Evolutionary conservation across 2,797 vertebrate genomes (phyloP), one percentile per base, ranked within the genome.

Genomic region (Chromobotia macracanthus): DNA sequence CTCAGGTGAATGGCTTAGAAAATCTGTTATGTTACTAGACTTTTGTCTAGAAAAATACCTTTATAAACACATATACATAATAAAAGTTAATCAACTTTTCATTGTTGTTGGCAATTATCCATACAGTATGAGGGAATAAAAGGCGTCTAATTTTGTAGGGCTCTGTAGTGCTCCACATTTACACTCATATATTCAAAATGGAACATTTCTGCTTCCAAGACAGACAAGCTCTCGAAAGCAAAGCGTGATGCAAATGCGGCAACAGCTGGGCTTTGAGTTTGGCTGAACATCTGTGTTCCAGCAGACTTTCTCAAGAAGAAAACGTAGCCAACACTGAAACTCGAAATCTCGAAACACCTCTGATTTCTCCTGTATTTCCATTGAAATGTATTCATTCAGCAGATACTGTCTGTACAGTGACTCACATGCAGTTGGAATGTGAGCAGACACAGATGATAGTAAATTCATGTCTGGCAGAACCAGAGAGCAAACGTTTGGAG

Each of bases 141-240:
- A 31, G 31, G 31, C 5, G 31, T 31, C 9, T 46, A 28, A n/a
- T 48, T n/a, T 15, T 44, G 71, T 28, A 9, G 41, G 13, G 56
- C 56, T 74, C 23, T 51, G 74, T 19, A 41, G 25, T n/a, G 64
- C 31, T 53, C n/a, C 48, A 51, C 21, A 23, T 63, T 16, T 13
- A 10, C 19, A n/a, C 44, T 19, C 35, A 23, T 65, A 66, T 51
- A 38, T 72, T 60, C 31, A 76, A 71, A 76, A 23, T 35, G 68
- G n/a, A 23, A 53, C 31, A 60, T 31, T 58, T 66, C 48, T 55
- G 23, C 41, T 53, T 46, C 61, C 18, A 31, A 69, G 64, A 25
- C 48, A 35, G 73, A 66, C 60, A 28, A 55, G 72, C 56, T 80
- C 65, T 63, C 21, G 60, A 60, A 71, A 81, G 73, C 50, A 67